Conservation (phyloP, 2,113 vertebrate species). For the Datnioides undecimradiatus region DNA sequence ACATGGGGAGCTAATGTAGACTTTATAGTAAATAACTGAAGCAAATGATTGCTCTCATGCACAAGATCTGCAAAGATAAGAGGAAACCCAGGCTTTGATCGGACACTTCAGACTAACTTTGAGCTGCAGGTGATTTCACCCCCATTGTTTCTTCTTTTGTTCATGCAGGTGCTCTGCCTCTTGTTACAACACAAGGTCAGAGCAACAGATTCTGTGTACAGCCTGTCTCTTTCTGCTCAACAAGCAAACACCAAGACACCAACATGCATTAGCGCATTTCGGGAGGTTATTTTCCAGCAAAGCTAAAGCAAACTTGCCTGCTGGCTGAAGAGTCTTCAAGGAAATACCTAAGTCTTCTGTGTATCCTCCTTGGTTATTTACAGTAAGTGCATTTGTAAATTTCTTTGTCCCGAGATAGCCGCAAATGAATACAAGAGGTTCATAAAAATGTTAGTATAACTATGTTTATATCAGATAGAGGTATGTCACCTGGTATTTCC, state of each 20-base stretch:
- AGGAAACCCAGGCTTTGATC: background rate
- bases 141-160: background rate
- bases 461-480: background rate
- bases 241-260: background rate
- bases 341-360: conserved; percentile 15
- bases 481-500: too few species aligned
- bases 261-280: background rate
- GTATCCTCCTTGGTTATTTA: background rate
- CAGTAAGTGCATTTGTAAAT: background rate
- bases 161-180: background rate
- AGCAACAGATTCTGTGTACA: background rate
- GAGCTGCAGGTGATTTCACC: background rate
- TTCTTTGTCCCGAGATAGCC: background rate
- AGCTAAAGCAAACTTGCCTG: background rate
- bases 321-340: background rate
- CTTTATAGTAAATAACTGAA: background rate
- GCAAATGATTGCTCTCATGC: background rate
- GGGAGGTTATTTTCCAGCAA: background rate
- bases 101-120: background rate
- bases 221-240: background rate
- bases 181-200: background rate
- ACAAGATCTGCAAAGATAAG: background rate
- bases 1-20: background rate
- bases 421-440: too few species aligned
- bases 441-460: background rate